phyloP scores from a whole-genome alignment of 1,140 invertebrate genomes.

The Drosophila littoralis region DNA sequence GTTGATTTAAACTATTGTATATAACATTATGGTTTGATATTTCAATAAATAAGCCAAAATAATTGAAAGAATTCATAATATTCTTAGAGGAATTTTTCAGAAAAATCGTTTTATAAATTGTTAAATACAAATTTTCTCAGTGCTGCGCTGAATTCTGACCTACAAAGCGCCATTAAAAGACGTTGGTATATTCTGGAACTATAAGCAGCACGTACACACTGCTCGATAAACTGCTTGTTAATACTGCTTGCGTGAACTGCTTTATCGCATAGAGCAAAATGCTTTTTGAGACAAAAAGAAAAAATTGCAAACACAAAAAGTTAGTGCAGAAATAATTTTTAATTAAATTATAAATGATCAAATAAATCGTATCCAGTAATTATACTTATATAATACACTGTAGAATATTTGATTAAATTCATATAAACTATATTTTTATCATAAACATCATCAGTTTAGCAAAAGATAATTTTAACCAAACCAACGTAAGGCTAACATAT shows the following conservation, averaged over 20 bases:
- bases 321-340: neutral
- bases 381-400: neutral
- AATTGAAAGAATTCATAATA: no score
- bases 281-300: neutral
- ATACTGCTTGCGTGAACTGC: conserved; percentile 1
- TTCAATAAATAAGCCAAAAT: no score
- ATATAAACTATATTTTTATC: no score
- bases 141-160: no score
- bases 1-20: no score
- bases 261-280: neutral
- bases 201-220: neutral
- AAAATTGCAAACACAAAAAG: neutral
- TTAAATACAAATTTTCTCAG: no score
- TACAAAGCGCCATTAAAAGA: no score
- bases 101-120: no score
- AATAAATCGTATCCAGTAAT: neutral
- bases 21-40: no score
- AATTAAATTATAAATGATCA: neutral
- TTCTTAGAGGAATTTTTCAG: no score
- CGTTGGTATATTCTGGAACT: neutral
- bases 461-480: neutral
- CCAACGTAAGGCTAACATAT: conserved; percentile 22
- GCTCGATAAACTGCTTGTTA: conserved; percentile 1
- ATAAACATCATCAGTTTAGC: neutral
- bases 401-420: no score